Evolutionary conservation across 2,888 invertebrate genomes (phyloP).

Genomic region (Loripinus fragilis): DNA sequence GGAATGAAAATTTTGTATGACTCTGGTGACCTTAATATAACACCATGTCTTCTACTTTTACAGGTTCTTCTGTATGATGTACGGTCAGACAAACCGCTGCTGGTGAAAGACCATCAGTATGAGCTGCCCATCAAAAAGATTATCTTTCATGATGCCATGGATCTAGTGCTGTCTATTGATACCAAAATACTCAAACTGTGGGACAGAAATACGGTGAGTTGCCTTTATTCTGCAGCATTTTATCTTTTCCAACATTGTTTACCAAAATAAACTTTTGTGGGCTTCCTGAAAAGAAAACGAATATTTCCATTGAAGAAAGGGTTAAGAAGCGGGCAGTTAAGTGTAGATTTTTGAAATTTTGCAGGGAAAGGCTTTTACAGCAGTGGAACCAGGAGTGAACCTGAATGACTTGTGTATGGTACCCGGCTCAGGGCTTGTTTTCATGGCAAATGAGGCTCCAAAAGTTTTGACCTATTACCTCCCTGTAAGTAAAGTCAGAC

Average conservation of each 20-base stretch:
- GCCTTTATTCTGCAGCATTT: not conserved
- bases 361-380: conserved; percentile 94
- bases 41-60: not conserved
- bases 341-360: conserved; percentile 22
- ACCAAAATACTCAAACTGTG: conserved; percentile 82
- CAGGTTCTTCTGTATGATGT: conserved; percentile 94
- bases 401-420: conserved; percentile 97
- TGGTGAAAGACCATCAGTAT: conserved; percentile 97
- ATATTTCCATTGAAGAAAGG: too few species aligned
- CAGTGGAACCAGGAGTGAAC: conserved; percentile 89
- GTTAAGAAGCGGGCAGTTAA: too few species aligned
- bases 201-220: conserved; percentile 87
- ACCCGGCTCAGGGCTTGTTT: conserved; percentile 93
- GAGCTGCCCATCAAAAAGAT: conserved; percentile 95
- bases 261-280: too few species aligned
- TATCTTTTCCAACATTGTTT: too few species aligned
- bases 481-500: conserved; percentile 88
- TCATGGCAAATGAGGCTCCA: conserved; percentile 96
- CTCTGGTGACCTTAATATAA: too few species aligned
- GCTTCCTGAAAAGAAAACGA: not conserved
- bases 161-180: conserved; percentile 82
- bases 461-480: conserved; percentile 98
- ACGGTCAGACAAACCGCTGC: conserved; percentile 93
- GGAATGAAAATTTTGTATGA: too few species aligned
- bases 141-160: conserved; percentile 88